phyloP scores from a whole-genome alignment of 2,888 invertebrate species.

The Petrolisthes manimaculis region DNA sequence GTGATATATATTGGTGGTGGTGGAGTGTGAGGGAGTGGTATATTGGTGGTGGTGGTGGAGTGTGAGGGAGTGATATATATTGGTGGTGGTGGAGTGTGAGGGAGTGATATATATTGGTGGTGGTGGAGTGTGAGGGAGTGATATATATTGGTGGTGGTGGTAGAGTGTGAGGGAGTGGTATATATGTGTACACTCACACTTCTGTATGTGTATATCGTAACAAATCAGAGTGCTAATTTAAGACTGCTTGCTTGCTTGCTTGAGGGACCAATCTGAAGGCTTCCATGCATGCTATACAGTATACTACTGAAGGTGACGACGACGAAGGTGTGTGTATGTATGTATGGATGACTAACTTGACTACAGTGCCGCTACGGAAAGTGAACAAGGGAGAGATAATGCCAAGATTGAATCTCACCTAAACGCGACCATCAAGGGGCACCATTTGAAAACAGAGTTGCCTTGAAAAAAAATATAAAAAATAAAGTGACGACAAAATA shows the following conservation, averaged over 20 bases:
- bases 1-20: not conserved
- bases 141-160: not conserved
- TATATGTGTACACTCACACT: not conserved
- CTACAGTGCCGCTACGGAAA: too few species aligned
- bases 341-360: too few species aligned
- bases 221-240: not conserved
- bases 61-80: not conserved
- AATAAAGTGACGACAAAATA: not conserved
- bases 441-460: not conserved
- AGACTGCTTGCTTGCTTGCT: too few species aligned
- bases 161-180: not conserved
- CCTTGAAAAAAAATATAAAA: not conserved
- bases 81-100: not conserved
- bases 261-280: too few species aligned
- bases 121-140: not conserved
- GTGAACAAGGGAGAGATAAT: too few species aligned
- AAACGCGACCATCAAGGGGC: too few species aligned
- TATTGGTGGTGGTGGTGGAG: not conserved
- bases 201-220: not conserved
- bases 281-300: too few species aligned
- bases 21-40: not conserved
- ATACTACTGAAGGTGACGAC: too few species aligned
- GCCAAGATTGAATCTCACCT: too few species aligned
- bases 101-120: not conserved
- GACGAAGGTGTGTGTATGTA: too few species aligned